These are phyloP conservation scores for Cyanoderma ruficeps DNA, from an alignment of 2,113 vertebrate species.

Conservation along the genomic window DNA sequence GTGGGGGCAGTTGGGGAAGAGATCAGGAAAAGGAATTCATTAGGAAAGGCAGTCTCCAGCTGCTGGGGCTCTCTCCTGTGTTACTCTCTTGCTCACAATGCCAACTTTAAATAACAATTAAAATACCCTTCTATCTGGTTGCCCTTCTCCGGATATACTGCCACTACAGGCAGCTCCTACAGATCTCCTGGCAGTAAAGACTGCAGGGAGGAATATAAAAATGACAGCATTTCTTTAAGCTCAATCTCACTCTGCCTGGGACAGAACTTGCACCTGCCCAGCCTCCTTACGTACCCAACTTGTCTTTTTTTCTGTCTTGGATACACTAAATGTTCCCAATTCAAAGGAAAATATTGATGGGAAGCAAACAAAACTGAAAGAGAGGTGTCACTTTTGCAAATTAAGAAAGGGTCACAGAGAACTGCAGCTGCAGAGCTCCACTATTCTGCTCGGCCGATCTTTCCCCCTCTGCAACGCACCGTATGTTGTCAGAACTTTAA, in stretches of 20 bases:
- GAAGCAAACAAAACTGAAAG: neutral
- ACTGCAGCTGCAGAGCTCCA: neutral
- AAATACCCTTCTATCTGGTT: neutral
- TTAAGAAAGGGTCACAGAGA: neutral
- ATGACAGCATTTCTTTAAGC: neutral
- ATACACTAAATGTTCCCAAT: neutral
- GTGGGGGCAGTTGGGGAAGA: neutral
- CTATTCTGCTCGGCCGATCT: neutral
- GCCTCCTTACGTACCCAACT: neutral
- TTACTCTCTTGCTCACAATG: neutral
- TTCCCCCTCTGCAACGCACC: accelerated
- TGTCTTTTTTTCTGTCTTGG: neutral
- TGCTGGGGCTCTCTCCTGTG: neutral
- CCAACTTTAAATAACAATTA: neutral
- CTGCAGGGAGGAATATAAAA: neutral
- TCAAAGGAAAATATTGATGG: neutral
- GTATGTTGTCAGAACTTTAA: neutral
- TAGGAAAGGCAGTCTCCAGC: neutral
- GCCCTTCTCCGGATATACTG: neutral
- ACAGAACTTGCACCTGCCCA: neutral
- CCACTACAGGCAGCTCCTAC: neutral
- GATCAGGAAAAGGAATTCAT: neutral
- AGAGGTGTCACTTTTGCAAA: neutral
- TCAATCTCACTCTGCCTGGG: neutral
- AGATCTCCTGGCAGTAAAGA: neutral